These are phyloP conservation scores for Protonibea diacanthus DNA, from an alignment of 2,797 vertebrate species.

Conservation along the genomic window DNA sequence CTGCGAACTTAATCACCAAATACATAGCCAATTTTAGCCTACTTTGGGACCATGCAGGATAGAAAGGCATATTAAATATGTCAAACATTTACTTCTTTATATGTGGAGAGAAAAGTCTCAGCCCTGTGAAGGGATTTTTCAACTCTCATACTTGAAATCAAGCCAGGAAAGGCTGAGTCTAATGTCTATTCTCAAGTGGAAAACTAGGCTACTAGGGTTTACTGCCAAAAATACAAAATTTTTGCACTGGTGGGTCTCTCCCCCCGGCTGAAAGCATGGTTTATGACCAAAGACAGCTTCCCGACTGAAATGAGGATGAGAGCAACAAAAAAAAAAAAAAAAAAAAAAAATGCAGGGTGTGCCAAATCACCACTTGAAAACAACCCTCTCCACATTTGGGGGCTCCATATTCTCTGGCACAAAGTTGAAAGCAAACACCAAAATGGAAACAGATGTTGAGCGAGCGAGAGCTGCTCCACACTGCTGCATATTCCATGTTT, in stretches of 20 bases:
- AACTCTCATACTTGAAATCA: conserved; percentile 66
- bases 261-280: conserved; percentile 38
- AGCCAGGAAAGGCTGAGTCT: conserved; percentile 60
- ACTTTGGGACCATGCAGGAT: background rate
- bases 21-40: background rate
- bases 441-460: conserved; percentile 85
- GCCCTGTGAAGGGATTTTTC: conserved; percentile 55
- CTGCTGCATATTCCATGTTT: conserved; percentile 64
- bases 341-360: conserved; percentile 51
- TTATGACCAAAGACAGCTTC: conserved; percentile 64
- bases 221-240: conserved; percentile 62
- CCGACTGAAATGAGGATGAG: conserved; percentile 65
- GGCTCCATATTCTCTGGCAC: conserved; percentile 75
- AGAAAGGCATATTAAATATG: conserved; percentile 39
- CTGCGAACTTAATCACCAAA: background rate
- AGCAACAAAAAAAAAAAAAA: conserved; percentile 44
- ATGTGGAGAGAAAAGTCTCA: conserved; percentile 35
- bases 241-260: conserved; percentile 51
- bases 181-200: conserved; percentile 63
- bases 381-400: conserved; percentile 75
- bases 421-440: conserved; percentile 78
- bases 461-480: conserved; percentile 55
- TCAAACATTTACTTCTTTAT: conserved; percentile 43
- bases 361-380: conserved; percentile 80
- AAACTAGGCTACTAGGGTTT: conserved; percentile 60